Evolutionary conservation across 2,797 vertebrate genomes (phyloP).

Genomic region (Sebastes elongatus): DNA sequence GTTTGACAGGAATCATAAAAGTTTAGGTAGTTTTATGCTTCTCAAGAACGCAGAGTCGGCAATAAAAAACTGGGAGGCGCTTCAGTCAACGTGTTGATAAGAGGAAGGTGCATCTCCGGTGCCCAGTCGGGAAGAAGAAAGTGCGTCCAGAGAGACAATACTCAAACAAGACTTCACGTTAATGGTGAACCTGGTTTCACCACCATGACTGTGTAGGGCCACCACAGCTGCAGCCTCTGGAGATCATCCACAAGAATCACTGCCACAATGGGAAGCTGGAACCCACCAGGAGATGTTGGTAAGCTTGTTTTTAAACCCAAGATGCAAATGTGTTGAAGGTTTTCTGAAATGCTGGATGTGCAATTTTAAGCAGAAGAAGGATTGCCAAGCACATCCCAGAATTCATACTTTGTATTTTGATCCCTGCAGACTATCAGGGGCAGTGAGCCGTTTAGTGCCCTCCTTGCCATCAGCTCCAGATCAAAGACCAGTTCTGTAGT

Average conservation of each 20-base stretch:
- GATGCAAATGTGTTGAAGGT: neutral
- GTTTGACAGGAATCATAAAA: neutral
- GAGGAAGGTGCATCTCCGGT: neutral
- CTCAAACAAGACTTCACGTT: neutral
- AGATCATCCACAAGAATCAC: neutral
- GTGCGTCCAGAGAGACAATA: neutral
- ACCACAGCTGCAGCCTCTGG: neutral
- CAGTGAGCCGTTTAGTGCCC: neutral
- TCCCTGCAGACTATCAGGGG: neutral
- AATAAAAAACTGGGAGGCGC: slow-evolving; percentile 22
- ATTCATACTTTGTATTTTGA: neutral
- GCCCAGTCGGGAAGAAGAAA: neutral
- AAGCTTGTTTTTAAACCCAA: neutral
- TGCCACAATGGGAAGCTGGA: slow-evolving; percentile 18
- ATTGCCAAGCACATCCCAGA: neutral
- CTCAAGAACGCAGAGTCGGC: neutral
- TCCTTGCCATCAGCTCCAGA: neutral
- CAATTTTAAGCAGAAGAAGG: neutral
- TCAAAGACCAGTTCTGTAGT: neutral
- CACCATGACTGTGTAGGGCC: neutral
- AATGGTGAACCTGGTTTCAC: neutral
- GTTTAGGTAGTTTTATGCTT: neutral
- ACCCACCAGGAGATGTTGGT: neutral
- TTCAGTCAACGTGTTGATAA: slow-evolving; percentile 18
- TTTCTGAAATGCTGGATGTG: neutral